Conservation (phyloP, 2,888 invertebrate species). For the Aricia artaxerxes region DNA sequence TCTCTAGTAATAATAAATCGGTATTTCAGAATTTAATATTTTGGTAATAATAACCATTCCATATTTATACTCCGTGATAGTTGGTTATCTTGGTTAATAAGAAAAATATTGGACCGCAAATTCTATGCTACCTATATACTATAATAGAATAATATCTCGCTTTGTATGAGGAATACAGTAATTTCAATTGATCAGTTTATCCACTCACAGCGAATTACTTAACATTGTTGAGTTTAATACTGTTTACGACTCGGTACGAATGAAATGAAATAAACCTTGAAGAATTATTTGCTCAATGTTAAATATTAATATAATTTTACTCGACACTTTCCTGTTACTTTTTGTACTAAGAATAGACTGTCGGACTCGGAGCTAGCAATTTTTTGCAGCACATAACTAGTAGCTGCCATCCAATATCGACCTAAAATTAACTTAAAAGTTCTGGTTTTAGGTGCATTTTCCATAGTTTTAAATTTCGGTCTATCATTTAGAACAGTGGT, state of each 20-base stretch:
- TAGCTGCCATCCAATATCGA: neutral
- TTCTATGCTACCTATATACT: neutral
- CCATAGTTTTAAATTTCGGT: neutral
- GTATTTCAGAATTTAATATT: no score
- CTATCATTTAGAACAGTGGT: neutral
- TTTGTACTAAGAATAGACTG: neutral
- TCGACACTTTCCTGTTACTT: conserved; percentile 16
- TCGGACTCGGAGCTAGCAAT: neutral
- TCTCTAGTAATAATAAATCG: no score
- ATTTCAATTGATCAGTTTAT: neutral
- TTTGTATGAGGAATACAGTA: neutral
- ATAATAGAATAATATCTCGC: neutral
- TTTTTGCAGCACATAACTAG: neutral
- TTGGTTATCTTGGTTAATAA: no score
- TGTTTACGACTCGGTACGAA: neutral
- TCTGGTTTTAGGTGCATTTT: neutral
- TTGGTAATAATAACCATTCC: no score
- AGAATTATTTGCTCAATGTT: neutral
- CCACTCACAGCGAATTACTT: neutral
- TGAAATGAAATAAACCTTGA: conserved; percentile 11
- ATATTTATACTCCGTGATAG: no score
- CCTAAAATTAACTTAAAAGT: neutral
- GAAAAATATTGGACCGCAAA: no score
- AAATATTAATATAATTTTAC: neutral
- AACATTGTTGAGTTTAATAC: neutral